Conservation (phyloP, 2,113 vertebrate species). For the Gnathonemus longibarbis region DNA sequence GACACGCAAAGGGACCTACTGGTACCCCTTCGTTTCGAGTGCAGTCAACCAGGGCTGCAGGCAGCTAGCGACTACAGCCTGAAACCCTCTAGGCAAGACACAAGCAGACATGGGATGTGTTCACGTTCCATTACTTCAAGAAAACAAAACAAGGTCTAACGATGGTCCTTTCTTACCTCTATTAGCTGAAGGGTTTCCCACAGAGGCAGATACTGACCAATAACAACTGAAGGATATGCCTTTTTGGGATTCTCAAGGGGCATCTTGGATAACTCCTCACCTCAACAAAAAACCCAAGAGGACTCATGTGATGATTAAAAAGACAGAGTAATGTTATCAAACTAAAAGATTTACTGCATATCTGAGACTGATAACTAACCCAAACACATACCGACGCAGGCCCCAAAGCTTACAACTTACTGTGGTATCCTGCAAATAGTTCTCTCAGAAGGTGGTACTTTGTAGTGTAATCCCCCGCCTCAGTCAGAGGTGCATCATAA, state of each 20-base stretch:
- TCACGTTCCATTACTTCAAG: not conserved
- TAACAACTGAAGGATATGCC: constrained; percentile 38
- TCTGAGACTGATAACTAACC: not conserved
- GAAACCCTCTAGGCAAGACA: not conserved
- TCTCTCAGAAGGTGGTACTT: constrained; percentile 77
- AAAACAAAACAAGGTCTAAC: not conserved
- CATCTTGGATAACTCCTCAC: constrained; percentile 44
- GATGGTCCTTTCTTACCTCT: constrained; percentile 52
- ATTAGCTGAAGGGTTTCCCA: constrained; percentile 71
- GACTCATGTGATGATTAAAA: not conserved
- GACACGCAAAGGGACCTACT: no score
- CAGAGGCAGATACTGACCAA: constrained; percentile 69
- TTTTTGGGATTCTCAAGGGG: constrained; percentile 39
- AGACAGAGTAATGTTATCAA: not conserved
- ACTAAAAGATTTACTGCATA: not conserved
- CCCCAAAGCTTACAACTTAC: constrained; percentile 48
- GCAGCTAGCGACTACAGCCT: not conserved
- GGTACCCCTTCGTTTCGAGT: no score
- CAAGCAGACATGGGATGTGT: not conserved
- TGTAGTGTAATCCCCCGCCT: constrained; percentile 79
- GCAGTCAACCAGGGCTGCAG: not conserved
- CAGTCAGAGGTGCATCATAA: constrained; percentile 82
- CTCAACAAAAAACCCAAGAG: constrained; percentile 29
- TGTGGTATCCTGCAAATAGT: constrained; percentile 65
- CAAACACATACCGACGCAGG: not conserved